phyloP scores from a whole-genome alignment of 2,113 vertebrate genomes.

The Perca flavescens region DNA sequence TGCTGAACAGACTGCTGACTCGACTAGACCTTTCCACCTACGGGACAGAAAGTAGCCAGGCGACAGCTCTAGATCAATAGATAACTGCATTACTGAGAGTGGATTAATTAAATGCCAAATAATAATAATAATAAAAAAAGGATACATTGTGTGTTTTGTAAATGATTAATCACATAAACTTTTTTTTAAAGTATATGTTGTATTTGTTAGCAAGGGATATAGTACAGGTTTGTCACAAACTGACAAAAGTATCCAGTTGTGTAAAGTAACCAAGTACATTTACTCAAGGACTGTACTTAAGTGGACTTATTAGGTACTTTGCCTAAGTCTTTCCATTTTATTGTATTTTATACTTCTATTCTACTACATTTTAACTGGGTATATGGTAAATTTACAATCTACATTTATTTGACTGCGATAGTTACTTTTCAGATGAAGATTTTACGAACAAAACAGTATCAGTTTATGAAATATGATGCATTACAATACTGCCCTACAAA shows the following conservation, averaged over 20 bases:
- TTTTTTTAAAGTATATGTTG: not conserved
- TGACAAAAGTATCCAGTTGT: not conserved
- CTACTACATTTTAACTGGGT: not conserved
- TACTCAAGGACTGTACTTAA: not conserved
- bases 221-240: not conserved
- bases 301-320: not conserved
- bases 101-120: not conserved
- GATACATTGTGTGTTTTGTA: not conserved
- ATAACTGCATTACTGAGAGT: constrained; percentile 1
- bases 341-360: not conserved
- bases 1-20: constrained; percentile 24
- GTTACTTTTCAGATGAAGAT: not conserved
- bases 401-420: not conserved
- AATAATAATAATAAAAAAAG: not conserved
- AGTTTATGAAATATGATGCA: not conserved
- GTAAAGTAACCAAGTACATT: not conserved
- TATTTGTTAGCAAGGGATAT: not conserved
- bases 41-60: not conserved
- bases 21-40: not conserved
- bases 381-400: not conserved
- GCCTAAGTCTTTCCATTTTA: not conserved
- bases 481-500: too few species aligned
- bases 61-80: constrained; percentile 12
- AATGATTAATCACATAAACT: not conserved
- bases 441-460: not conserved